These are phyloP conservation scores for Polia nebulosa DNA, from an alignment of 2,888 invertebrate species.

Conservation along the genomic window DNA sequence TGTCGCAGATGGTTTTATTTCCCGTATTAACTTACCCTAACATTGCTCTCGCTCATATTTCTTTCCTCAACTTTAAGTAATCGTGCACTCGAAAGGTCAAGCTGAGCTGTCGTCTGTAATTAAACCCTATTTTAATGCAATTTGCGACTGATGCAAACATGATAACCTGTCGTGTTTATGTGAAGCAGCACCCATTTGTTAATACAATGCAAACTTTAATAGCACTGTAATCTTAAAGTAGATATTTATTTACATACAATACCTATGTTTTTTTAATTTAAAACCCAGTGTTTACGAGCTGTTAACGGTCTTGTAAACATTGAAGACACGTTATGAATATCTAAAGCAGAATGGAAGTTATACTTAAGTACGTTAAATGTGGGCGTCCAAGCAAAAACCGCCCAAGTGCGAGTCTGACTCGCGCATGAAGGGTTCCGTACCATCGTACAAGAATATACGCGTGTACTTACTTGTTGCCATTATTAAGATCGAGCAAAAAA, in stretches of 20 bases:
- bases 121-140: conserved; percentile 31
- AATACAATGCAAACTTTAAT: conserved; percentile 29
- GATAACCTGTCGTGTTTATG: conserved; percentile 28
- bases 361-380: too few relatives aligned
- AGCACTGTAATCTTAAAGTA: conserved; percentile 4
- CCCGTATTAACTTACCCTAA: not conserved
- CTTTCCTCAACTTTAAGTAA: conserved; percentile 14
- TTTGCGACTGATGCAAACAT: conserved; percentile 21
- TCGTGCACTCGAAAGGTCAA: conserved; percentile 23
- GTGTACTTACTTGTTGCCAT: too few relatives aligned
- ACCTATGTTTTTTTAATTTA: conserved; percentile 23
- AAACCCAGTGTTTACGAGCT: conserved; percentile 30
- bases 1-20: not conserved
- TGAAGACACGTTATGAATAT: conserved; percentile 30
- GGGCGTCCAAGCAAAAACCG: too few relatives aligned
- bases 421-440: too few relatives aligned
- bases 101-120: conserved; percentile 26
- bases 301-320: conserved; percentile 29
- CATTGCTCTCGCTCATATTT: conserved; percentile 6
- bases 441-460: too few relatives aligned
- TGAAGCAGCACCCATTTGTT: conserved; percentile 34
- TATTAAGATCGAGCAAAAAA: too few relatives aligned
- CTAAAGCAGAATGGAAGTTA: conserved; percentile 12
- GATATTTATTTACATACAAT: conserved; percentile 33
- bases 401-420: too few relatives aligned